Evolutionary conservation across 30 jellyfish, hydroid and myxozoan species (phyloP).

Genomic region (Aurelia coerulea): DNA sequence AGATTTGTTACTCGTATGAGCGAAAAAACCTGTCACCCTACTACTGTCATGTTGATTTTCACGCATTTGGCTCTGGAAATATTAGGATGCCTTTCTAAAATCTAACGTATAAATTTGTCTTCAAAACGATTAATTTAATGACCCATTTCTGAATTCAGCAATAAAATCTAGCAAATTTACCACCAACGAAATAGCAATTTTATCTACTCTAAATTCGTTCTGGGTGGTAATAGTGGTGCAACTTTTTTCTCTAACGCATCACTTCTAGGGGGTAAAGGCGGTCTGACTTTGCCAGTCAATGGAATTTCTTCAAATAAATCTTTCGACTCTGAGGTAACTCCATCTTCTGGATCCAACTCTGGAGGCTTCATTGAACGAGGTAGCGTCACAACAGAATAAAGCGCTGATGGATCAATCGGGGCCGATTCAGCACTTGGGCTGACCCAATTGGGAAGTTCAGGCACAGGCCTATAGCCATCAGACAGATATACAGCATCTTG

Average conservation of each 20-base stretch:
- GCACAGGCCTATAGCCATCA: background rate
- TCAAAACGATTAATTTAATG: no score
- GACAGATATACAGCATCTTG: background rate
- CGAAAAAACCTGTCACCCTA: no score
- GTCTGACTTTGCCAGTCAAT: background rate
- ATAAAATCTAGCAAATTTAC: no score
- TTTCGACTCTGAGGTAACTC: background rate
- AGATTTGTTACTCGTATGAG: no score
- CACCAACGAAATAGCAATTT: background rate
- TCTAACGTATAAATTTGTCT: no score
- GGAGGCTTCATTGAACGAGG: background rate
- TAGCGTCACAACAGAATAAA: background rate
- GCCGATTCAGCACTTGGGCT: background rate
- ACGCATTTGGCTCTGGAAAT: no score
- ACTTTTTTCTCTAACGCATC: background rate
- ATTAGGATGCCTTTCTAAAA: no score
- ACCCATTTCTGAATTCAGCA: no score
- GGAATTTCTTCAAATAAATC: background rate
- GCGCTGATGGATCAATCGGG: background rate
- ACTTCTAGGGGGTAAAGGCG: constrained; percentile 29
- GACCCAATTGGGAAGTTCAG: background rate
- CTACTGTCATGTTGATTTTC: no score
- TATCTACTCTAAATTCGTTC: background rate
- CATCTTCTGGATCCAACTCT: background rate
- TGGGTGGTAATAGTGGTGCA: constrained; percentile 55